These are phyloP conservation scores for Bovichtus variegatus DNA, from an alignment of 2,797 vertebrate species.

Conservation along the genomic window DNA sequence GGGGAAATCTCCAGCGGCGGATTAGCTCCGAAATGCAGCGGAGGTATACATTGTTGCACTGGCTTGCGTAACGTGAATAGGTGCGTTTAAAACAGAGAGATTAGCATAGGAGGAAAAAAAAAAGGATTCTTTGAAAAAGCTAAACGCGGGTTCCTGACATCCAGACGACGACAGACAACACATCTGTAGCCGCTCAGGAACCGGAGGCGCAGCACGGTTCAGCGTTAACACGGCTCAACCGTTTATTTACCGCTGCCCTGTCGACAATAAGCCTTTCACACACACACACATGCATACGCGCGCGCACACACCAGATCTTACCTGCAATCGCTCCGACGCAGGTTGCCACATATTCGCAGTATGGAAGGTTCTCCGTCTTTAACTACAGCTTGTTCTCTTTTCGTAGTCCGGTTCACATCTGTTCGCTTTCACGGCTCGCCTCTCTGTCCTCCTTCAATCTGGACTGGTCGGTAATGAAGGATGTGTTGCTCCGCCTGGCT, in stretches of 20 bases:
- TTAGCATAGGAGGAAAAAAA: not conserved
- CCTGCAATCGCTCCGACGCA: constrained; percentile 96
- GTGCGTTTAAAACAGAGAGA: constrained; percentile 40
- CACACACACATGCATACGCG: not conserved
- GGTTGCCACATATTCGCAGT: constrained; percentile 95
- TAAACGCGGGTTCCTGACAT: not conserved
- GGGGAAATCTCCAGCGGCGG: not conserved
- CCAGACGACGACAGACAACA: not conserved
- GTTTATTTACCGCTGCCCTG: constrained; percentile 31
- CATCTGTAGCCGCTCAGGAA: constrained; percentile 30
- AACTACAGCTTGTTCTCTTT: constrained; percentile 69
- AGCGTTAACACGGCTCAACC: not conserved
- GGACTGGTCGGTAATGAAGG: constrained; percentile 68
- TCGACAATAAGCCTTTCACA: constrained; percentile 13
- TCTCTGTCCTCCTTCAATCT: constrained; percentile 71
- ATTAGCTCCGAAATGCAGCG: constrained; percentile 34
- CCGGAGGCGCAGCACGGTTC: constrained; percentile 27
- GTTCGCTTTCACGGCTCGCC: constrained; percentile 73
- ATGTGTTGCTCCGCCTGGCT: constrained; percentile 89
- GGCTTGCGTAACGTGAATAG: constrained; percentile 64
- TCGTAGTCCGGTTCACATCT: constrained; percentile 85
- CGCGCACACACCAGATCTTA: constrained; percentile 63
- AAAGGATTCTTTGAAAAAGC: not conserved
- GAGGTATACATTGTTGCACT: constrained; percentile 53
- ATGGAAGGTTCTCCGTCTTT: constrained; percentile 67